Percentiles rank a stretch among this genome's conserved stretches.
phyloP scores from a whole-genome alignment of 2,797 vertebrate species.

The Sitta carolinensis region DNA sequence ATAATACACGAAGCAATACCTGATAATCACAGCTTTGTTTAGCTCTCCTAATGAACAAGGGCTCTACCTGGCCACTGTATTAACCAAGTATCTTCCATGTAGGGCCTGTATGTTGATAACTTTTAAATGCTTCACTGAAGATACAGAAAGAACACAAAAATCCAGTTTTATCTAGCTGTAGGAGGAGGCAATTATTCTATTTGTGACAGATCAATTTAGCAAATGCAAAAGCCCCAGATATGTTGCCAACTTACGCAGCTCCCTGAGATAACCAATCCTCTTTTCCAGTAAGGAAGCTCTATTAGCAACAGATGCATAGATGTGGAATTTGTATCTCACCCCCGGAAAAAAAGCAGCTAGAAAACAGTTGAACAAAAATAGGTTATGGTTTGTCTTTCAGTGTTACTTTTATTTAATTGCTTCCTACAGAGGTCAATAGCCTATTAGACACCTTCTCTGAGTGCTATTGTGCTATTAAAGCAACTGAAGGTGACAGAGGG shows the following conservation, averaged over 20 bases:
- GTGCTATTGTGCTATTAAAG: neutral
- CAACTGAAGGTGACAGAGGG: neutral
- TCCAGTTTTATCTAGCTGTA: neutral
- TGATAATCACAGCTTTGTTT: neutral
- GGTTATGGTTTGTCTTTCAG: neutral
- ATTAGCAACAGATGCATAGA: slow-evolving; percentile 77
- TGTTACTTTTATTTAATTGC: neutral
- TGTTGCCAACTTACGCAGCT: slow-evolving; percentile 76
- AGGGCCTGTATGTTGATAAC: neutral
- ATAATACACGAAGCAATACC: neutral
- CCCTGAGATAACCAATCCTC: slow-evolving; percentile 81
- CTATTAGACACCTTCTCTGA: neutral
- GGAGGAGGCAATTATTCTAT: neutral
- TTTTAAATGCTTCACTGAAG: neutral
- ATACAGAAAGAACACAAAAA: neutral
- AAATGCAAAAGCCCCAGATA: neutral
- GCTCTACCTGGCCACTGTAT: neutral
- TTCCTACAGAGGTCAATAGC: neutral
- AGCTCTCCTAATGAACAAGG: neutral
- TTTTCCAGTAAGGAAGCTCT: slow-evolving; percentile 73
- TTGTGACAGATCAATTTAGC: neutral
- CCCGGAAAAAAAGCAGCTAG: slow-evolving; percentile 79
- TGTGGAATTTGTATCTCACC: slow-evolving; percentile 78
- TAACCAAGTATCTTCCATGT: neutral
- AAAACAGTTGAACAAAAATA: slow-evolving; percentile 10